Conservation (phyloP, 2,797 vertebrate species). For the Leuciscus waleckii region DNA sequence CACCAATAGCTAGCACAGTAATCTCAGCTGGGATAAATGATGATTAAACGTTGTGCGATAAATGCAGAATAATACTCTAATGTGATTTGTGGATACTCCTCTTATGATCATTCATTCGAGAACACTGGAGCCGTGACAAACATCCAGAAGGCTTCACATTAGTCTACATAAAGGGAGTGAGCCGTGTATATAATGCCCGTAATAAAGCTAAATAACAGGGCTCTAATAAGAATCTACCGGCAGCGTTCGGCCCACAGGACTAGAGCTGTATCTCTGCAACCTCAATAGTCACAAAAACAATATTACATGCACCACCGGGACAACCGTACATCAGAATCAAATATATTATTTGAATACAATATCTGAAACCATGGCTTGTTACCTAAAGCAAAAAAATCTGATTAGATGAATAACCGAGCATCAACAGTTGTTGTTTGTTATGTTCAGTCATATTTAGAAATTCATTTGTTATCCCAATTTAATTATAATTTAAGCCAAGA, state of each 20-base stretch:
- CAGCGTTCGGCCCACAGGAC: conserved; percentile 40
- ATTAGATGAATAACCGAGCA: not conserved
- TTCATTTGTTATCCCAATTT: conserved; percentile 22
- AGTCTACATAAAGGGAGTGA: conserved; percentile 69
- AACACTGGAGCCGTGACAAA: conserved; percentile 64
- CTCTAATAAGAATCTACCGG: conserved; percentile 63
- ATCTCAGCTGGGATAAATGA: conserved; percentile 28
- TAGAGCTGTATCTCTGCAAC: conserved; percentile 58
- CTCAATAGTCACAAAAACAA: conserved; percentile 15
- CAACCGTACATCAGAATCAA: not conserved
- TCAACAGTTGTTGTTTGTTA: not conserved
- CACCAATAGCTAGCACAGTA: not conserved
- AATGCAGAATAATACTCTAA: conserved; percentile 52
- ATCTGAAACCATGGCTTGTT: not conserved
- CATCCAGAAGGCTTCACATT: conserved; percentile 62
- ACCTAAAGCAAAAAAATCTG: not conserved
- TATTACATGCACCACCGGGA: not conserved
- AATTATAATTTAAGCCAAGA: conserved; percentile 35
- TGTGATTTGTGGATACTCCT: conserved; percentile 48
- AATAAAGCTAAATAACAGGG: conserved; percentile 66
- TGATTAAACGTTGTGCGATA: conserved; percentile 46
- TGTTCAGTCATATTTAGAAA: conserved; percentile 35
- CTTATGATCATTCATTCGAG: conserved; percentile 47
- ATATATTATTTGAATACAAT: conserved; percentile 17
- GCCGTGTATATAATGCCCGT: conserved; percentile 60